These are phyloP conservation scores for Tetheella fluctuosa DNA, from an alignment of 2,888 invertebrate species.

Conservation along the genomic window DNA sequence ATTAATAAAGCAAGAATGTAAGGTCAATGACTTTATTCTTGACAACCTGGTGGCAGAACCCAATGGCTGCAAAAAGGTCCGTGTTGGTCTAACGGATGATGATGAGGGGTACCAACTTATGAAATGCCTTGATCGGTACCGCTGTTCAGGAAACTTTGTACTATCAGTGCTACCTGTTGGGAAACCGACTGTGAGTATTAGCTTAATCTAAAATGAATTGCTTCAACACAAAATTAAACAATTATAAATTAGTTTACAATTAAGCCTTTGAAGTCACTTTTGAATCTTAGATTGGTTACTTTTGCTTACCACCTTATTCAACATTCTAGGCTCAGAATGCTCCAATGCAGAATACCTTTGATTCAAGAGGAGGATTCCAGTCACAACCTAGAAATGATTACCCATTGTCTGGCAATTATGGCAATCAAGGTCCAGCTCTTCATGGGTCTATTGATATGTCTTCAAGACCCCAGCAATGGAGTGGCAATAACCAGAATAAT, in stretches of 20 bases:
- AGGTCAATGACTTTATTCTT: constrained; percentile 66
- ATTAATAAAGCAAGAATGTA: constrained; percentile 65
- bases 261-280: too few relatives aligned
- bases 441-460: constrained; percentile 7
- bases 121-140: constrained; percentile 65
- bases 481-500: constrained; percentile 24
- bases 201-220: background rate
- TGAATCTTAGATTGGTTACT: too few relatives aligned
- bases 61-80: constrained; percentile 62
- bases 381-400: constrained; percentile 28
- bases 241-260: too few relatives aligned
- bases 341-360: constrained; percentile 36
- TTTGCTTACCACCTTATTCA: too few relatives aligned
- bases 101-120: constrained; percentile 61
- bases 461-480: constrained; percentile 37
- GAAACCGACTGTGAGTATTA: constrained; percentile 42
- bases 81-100: constrained; percentile 65
- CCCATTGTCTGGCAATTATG: constrained; percentile 10
- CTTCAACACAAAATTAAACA: background rate
- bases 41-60: constrained; percentile 59
- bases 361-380: constrained; percentile 41
- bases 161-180: constrained; percentile 60
- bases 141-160: constrained; percentile 50
- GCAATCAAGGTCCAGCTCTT: constrained; percentile 20
- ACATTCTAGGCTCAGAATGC: constrained; percentile 20